Percentiles rank a stretch among this genome's conserved stretches.
phyloP scores from a whole-genome alignment of 2,113 vertebrate genomes.

The Plecturocebus donacophilus region DNA sequence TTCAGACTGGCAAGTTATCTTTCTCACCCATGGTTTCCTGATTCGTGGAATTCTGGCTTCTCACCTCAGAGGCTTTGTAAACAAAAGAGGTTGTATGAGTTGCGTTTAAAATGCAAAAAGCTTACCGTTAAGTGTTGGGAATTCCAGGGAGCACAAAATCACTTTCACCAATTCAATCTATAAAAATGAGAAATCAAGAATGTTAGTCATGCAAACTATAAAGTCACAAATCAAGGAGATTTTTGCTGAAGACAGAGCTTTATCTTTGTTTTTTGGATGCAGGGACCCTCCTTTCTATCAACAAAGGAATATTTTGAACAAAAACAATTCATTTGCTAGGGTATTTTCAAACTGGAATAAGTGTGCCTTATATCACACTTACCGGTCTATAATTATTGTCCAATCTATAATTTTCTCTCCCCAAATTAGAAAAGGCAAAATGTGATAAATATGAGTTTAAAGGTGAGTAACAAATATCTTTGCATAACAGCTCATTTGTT shows the following conservation, averaged over 20 bases:
- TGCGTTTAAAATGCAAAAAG: slow-evolving; percentile 13
- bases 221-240: slow-evolving; percentile 27
- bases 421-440: background rate
- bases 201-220: slow-evolving; percentile 4
- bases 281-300: background rate
- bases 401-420: background rate
- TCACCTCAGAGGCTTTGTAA: slow-evolving; percentile 24
- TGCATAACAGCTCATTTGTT: slow-evolving; percentile 26
- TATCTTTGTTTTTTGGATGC: background rate
- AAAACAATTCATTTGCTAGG: slow-evolving; percentile 4
- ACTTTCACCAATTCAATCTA: background rate
- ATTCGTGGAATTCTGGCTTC: background rate
- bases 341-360: slow-evolving; percentile 3
- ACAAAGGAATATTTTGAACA: background rate
- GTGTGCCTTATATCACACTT: background rate
- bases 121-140: slow-evolving; percentile 36
- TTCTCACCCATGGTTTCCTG: background rate
- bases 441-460: background rate
- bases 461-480: background rate
- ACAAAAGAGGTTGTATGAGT: background rate
- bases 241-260: background rate
- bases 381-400: slow-evolving; percentile 8
- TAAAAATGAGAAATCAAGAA: slow-evolving; percentile 29
- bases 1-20: slow-evolving; percentile 24
- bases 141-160: slow-evolving; percentile 41